Conservation (phyloP, 2,888 invertebrate genomes). For the Shargacucullia verbasci region DNA sequence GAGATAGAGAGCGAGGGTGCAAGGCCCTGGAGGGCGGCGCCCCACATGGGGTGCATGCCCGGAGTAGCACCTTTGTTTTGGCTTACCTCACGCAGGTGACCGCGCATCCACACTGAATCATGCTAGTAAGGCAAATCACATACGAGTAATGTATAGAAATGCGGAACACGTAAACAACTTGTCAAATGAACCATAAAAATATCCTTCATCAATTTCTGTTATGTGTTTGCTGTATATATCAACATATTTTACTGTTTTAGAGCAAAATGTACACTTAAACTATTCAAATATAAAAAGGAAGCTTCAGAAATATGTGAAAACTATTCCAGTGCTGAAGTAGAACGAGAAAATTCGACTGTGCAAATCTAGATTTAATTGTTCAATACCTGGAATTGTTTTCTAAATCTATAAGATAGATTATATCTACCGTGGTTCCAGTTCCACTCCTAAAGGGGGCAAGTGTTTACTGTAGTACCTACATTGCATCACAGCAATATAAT, state of each 20-base stretch:
- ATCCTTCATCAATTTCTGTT: constrained; percentile 19
- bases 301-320: constrained; percentile 16
- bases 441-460: constrained; percentile 9
- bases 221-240: constrained; percentile 17
- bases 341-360: constrained; percentile 23
- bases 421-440: constrained; percentile 26
- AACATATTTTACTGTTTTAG: constrained; percentile 12
- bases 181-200: constrained; percentile 19
- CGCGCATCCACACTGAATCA: constrained; percentile 61
- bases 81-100: constrained; percentile 55
- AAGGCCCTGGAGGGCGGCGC: constrained; percentile 76
- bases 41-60: constrained; percentile 74
- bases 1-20: constrained; percentile 69
- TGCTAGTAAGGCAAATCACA: constrained; percentile 67
- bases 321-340: constrained; percentile 16
- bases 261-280: constrained; percentile 11
- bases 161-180: constrained; percentile 17
- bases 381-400: neutral
- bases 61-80: constrained; percentile 77
- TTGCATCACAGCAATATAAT: constrained; percentile 60
- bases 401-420: neutral
- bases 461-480: constrained; percentile 29
- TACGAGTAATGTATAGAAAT: constrained; percentile 42
- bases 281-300: neutral
- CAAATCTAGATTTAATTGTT: constrained; percentile 7